Conservation (phyloP, 2,797 vertebrate species). For the Spinus olivaceus region DNA sequence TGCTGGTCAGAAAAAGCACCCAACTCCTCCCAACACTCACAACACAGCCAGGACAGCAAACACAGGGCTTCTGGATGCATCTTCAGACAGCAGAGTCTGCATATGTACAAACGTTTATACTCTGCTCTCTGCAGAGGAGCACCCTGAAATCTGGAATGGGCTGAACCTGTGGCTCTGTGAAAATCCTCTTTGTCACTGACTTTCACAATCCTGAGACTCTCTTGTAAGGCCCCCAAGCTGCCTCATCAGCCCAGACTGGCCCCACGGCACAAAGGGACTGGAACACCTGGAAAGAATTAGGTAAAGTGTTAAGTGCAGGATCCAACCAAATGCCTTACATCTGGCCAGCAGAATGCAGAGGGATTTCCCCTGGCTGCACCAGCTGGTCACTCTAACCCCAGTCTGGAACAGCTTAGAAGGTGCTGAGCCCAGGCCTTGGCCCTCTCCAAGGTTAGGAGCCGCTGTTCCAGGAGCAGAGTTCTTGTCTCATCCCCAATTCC, state of each 20-base stretch:
- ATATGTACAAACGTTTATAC: background rate
- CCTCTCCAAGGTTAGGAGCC: background rate
- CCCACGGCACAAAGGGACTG: background rate
- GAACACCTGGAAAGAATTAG: background rate
- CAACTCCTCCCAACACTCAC: accelerated
- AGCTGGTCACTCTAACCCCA: background rate
- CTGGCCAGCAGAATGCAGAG: background rate
- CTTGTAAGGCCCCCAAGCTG: background rate
- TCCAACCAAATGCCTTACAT: background rate
- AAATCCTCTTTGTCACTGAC: background rate
- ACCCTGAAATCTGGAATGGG: background rate
- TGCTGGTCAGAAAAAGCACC: background rate
- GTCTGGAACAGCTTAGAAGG: background rate
- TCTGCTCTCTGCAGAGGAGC: background rate
- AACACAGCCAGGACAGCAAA: background rate
- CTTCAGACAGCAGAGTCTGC: background rate
- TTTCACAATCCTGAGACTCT: background rate
- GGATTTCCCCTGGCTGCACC: background rate
- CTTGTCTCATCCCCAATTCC: background rate
- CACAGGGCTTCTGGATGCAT: accelerated
- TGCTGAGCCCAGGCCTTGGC: background rate
- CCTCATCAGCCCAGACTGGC: background rate
- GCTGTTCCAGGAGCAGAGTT: accelerated
- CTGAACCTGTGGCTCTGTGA: background rate
- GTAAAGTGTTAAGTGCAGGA: background rate